Evolutionary conservation across 2,113 vertebrate species (phyloP), one percentile per base, ranked within the genome.

Genomic region (Cyprinodon brontotheroides): DNA sequence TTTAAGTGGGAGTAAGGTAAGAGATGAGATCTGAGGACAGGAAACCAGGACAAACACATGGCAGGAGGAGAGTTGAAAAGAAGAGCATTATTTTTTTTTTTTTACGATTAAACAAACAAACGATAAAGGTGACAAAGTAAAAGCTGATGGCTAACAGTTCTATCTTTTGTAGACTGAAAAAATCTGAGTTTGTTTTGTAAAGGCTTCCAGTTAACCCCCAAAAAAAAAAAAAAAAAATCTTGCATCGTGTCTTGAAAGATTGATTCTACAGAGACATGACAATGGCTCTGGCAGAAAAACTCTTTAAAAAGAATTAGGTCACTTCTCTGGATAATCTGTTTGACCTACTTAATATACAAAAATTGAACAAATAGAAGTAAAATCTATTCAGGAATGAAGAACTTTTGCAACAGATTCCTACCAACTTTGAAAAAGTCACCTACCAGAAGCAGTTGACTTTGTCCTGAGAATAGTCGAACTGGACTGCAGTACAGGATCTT

Each of bases 381-480:
- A 29, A 29, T 29, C 29, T 29, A 57, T 57, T 57, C 6, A 3
- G 8, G 17, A 57, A n/a, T 57, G 50, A n/a, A 20, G 13, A 61
- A 61, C 37, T 2, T n/a, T 13, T 36, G 29, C 3, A 13, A 1
- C 11, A 37, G 60, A 61, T 29, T 61, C 60, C 36, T 37, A 61
- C 36, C 60, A 45, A 59, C 50, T 20, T 17, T 15, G 6, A 6
- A 4, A n/a, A n/a, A 38, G 22, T 53, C n/a, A 79, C 96, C 94
- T 90, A 99, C 98, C 98, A 99, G 89, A 99, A 99, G 84, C 98
- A 99, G 92, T 99, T 99, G 64, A 99, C 95, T 84, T 90, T 95
- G 68, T 98, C 96, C 86, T 97, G 97, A 68, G 96, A 96, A 75
- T 99, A 99, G 89, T 99, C 98, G 78, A 99, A 99, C 75, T 99